Base-by-base conservation (phyloP, 2,888 invertebrate species). In the Eubasilissa splendida region DNA sequence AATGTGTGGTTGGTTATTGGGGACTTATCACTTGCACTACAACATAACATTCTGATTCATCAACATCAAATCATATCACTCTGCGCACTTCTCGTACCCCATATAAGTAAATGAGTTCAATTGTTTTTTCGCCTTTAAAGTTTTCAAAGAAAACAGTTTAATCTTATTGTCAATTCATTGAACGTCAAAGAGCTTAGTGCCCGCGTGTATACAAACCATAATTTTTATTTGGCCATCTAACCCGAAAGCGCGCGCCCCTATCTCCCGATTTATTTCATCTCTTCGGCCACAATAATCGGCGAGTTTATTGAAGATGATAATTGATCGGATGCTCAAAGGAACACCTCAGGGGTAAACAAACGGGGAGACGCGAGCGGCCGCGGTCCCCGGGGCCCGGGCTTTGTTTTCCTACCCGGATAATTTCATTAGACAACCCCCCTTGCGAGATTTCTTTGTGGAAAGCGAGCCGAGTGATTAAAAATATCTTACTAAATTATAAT, bases 401-500 rank as follows among this genome's bases (percentile, higher is more conserved):
- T 78, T 81, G 81, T 81, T 77, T 78, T 78, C 68, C 80, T 80
- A 59, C 54, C 79, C 63, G 75, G 82, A 80, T 83, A 83, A 83
- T 83, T 83, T 83, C 83, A 83, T 83, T 83, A 82, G 77, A 77
- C 83, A 75, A 76, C 63, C 81, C 75, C 82, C 83, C 77, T 71
- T 59, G 58, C 52, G 78, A 80, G 83, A 80, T 83, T 82, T 82
- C 82, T 83, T 82, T 83, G 83, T 80, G 79, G 82, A 82, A 82
- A 82, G 76, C 70, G 82, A 80, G 82, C 80, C 81, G 75, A 78
- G 80, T 83, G 83, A 83, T 83, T 83, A 83, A 83, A 83, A 83
- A 83, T 83, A 83, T 82, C 80, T 78, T 79, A 77, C 80, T 79
- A 83, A 83, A 83, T 83, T 82, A 82, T 83, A 83, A 83, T 82